Evolutionary conservation across 2,888 invertebrate genomes (phyloP).

Genomic region (Melieria omissa): DNA sequence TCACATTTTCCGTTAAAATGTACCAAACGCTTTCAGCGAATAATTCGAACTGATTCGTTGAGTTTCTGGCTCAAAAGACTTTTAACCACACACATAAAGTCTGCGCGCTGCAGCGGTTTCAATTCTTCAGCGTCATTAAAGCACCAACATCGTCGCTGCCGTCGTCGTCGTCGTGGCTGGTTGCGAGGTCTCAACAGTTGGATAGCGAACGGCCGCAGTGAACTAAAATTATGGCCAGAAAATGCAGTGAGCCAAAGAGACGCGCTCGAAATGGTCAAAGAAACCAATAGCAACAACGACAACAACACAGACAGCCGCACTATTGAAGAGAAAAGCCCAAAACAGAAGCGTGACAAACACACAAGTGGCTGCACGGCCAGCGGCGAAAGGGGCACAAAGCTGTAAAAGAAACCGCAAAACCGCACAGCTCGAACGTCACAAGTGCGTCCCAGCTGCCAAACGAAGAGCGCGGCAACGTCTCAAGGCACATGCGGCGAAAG

Average conservation of each 20-base stretch:
- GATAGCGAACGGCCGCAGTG: no score
- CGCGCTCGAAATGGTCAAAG: background rate
- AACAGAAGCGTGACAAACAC: no score
- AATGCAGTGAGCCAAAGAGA: background rate
- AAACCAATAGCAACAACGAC: constrained; percentile 12
- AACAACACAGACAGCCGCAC: background rate
- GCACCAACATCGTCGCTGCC: constrained; percentile 20
- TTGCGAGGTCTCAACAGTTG: background rate
- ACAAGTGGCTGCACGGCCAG: no score
- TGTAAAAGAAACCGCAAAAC: no score
- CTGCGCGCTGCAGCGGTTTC: constrained; percentile 16
- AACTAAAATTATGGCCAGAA: no score
- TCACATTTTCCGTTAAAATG: constrained; percentile 50
- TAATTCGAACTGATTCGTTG: constrained; percentile 53
- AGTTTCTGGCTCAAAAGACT: constrained; percentile 56
- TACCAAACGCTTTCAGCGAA: constrained; percentile 57
- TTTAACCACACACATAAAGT: constrained; percentile 49
- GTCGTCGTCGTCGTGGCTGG: constrained; percentile 11
- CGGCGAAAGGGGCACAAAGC: no score
- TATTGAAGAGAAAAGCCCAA: no score
- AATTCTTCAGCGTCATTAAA: no score
- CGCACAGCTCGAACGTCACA: no score
- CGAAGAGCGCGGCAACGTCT: no score
- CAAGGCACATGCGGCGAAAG: no score
- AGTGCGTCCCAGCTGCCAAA: no score